Percentiles rank a stretch among this genome's conserved stretches.
phyloP scores from a whole-genome alignment of 2,888 invertebrate species.

The Hyposoter didymator region DNA sequence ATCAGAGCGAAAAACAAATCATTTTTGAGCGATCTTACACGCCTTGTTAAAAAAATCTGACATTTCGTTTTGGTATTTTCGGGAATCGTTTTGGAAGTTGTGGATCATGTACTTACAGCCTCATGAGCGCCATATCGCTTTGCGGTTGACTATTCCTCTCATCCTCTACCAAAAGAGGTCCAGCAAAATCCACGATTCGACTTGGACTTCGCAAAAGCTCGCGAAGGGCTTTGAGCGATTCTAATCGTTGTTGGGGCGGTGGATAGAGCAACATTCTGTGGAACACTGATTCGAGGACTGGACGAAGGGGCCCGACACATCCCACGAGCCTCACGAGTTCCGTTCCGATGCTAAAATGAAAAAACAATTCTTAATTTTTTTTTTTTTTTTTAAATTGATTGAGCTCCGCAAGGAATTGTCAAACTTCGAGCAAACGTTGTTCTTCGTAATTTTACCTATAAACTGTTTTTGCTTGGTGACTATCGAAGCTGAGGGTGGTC shows the following conservation, averaged over 20 bases:
- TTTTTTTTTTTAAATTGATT: neutral
- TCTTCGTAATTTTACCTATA: slow-evolving; percentile 87
- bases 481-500: slow-evolving; percentile 91
- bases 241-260: slow-evolving; percentile 92
- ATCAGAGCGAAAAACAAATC: neutral
- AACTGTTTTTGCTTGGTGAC: slow-evolving; percentile 94
- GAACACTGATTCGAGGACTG: slow-evolving; percentile 96
- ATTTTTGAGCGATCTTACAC: neutral
- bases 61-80: too few relatives aligned
- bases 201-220: slow-evolving; percentile 93
- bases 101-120: slow-evolving; percentile 87
- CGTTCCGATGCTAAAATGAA: slow-evolving; percentile 90
- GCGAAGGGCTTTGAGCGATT: slow-evolving; percentile 92
- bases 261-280: slow-evolving; percentile 96
- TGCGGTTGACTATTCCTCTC: slow-evolving; percentile 87
- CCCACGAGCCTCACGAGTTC: slow-evolving; percentile 95
- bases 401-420: neutral
- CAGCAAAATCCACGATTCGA: slow-evolving; percentile 90
- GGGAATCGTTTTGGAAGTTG: neutral
- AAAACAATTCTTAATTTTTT: neutral
- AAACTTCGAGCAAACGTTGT: neutral
- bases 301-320: slow-evolving; percentile 93
- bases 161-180: slow-evolving; percentile 86
- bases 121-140: slow-evolving; percentile 92
- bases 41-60: neutral